A percentile compares a stretch with the other conserved stretches of the same genome.
phyloP scores from a whole-genome alignment of 1,140 invertebrate species.

The Ganaspis sp. region DNA sequence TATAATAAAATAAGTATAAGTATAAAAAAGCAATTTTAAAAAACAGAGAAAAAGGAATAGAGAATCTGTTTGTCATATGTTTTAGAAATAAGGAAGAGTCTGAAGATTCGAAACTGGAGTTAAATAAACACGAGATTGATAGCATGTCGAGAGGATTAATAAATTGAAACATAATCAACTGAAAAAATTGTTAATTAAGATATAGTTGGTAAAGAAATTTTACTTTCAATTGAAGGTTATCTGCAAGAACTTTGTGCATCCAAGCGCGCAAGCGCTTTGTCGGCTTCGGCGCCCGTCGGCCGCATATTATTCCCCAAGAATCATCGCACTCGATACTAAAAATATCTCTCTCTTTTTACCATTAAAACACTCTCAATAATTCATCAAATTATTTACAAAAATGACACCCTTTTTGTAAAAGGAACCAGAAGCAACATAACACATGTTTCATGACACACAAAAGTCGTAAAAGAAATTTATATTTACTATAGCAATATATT shows the following conservation, averaged over 20 bases:
- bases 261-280: constrained; percentile 27
- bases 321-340: constrained; percentile 16
- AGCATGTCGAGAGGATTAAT: neutral
- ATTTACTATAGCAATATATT: too few relatives aligned
- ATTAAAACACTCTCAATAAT: neutral
- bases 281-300: constrained; percentile 21
- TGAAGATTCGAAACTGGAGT: too few relatives aligned
- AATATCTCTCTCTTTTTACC: neutral
- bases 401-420: neutral
- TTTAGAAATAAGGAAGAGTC: too few relatives aligned
- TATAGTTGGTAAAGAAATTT: constrained; percentile 2
- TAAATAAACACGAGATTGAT: too few relatives aligned
- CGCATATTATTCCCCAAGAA: constrained; percentile 14
- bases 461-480: too few relatives aligned
- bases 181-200: constrained; percentile 13
- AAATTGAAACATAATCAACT: neutral
- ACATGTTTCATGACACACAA: neutral
- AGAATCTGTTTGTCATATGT: too few relatives aligned
- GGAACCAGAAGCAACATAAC: too few relatives aligned
- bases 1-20: too few relatives aligned
- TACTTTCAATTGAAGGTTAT: constrained; percentile 29
- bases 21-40: too few relatives aligned
- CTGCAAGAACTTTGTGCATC: constrained; percentile 10
- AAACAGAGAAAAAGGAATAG: too few relatives aligned
- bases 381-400: neutral